Conservation (phyloP, 2,113 vertebrate species). For the Lethenteron camtschaticum region DNA sequence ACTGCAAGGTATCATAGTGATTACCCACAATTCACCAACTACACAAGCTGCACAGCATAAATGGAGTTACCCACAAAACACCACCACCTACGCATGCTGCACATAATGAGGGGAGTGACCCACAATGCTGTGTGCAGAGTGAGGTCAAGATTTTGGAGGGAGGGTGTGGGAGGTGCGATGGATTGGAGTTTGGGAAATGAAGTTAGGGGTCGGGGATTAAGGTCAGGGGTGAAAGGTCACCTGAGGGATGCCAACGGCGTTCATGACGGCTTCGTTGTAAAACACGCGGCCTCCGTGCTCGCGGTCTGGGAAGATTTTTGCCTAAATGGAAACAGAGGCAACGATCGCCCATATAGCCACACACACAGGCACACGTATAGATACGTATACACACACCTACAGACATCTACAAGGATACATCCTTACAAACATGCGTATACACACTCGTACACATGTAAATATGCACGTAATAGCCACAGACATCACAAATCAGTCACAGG, state of each 20-base stretch:
- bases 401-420: not conserved
- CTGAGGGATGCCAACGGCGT: slow-evolving; percentile 49
- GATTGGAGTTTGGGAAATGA: too few species aligned
- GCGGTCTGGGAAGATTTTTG: slow-evolving; percentile 58
- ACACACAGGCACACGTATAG: not conserved
- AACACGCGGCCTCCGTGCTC: slow-evolving; percentile 45
- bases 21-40: too few species aligned
- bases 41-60: too few species aligned
- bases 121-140: too few species aligned
- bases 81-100: too few species aligned
- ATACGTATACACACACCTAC: not conserved
- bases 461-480: not conserved
- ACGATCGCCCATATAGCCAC: not conserved
- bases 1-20: too few species aligned
- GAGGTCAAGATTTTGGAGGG: too few species aligned
- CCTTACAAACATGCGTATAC: not conserved
- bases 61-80: too few species aligned
- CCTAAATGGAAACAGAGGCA: slow-evolving; percentile 18
- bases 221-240: slow-evolving; percentile 16
- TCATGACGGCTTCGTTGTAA: slow-evolving; percentile 55
- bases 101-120: too few species aligned
- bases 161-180: too few species aligned
- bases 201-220: too few species aligned
- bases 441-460: not conserved
- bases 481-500: not conserved